These are phyloP conservation scores for Rhyacichthys aspro DNA, from an alignment of 2,797 vertebrate species.

Conservation along the genomic window DNA sequence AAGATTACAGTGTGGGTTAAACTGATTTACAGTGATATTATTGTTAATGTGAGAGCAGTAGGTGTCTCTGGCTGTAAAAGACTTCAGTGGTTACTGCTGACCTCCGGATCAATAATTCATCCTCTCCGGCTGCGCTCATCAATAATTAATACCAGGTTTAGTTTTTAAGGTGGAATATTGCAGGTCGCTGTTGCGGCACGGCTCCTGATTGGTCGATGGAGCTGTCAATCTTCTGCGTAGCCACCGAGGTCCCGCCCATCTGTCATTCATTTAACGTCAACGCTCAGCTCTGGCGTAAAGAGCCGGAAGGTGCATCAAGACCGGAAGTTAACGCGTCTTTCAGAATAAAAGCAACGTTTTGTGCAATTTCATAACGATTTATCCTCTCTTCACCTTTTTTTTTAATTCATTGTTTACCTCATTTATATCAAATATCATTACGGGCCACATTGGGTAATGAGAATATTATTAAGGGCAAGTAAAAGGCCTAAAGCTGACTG, in stretches of 20 bases:
- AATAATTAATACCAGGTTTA: conserved; percentile 69
- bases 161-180: conserved; percentile 58
- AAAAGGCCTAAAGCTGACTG: too few species aligned
- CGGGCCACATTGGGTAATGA: too few species aligned
- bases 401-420: too few species aligned
- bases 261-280: conserved; percentile 53
- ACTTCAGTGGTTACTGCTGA: conserved; percentile 57
- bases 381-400: too few species aligned
- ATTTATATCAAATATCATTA: too few species aligned
- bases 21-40: background rate
- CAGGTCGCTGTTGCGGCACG: conserved; percentile 12
- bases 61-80: conserved; percentile 28
- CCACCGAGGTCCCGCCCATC: conserved; percentile 42
- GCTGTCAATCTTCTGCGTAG: conserved; percentile 33
- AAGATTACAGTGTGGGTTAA: too few species aligned
- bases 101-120: conserved; percentile 76
- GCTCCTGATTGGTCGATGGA: conserved; percentile 38
- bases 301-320: background rate
- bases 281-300: conserved; percentile 17
- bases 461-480: too few species aligned
- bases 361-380: too few species aligned
- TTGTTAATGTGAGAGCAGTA: background rate
- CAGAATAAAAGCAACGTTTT: conserved; percentile 30
- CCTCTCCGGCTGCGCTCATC: conserved; percentile 57
- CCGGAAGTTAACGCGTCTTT: background rate